Base-by-base conservation (phyloP, 2,113 vertebrate genomes). In the Lepisosteus oculatus region DNA sequence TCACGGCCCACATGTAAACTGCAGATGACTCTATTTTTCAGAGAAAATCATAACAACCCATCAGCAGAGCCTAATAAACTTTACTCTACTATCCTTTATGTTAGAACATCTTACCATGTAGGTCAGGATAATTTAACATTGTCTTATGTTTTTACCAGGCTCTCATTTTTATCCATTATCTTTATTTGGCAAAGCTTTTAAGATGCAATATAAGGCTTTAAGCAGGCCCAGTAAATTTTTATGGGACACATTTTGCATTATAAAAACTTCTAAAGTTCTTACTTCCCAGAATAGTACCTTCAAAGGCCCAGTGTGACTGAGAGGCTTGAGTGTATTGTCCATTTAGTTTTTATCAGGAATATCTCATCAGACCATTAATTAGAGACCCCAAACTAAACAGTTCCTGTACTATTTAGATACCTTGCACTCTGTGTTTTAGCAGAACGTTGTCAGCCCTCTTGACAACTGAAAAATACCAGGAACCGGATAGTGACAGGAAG, bases 281-380 rank as follows among this genome's bases (percentile, higher is more conserved):
- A 59, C 56, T 14, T 3, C 11, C 11, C 11, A 59, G 56, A 1
- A 59, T 13, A 59, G 5, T 14, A 13, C 57, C 57, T 59, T 59
- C 12, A 15, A 14, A 14, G 11, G 12, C 14, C 56, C 14, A 4
- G 56, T 59, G 11, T 59, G 56, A 3, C 14, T 59, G 3, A 59
- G 56, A n/a, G 12, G 11, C 12, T 59, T 51, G 47, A 51, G 56
- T 59, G 5, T 59, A 4, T 14, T 59, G 57, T 59, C 5, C 57
- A 29, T 29, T 29, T 29, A 29, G 47, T 3, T 3, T 6, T 64
- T 72, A 72, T 72, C 75, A 72, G 44, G 17, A 62, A 56, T 42
- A 63, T 59, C 67, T 76, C 61, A 72, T 69, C 72, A 77, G 69
- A 77, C 64, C 68, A 79, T 79, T 63, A 77, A 77, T 79, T 75